These are phyloP conservation scores for Lithosia quadra DNA, from an alignment of 2,888 invertebrate species.

Conservation along the genomic window DNA sequence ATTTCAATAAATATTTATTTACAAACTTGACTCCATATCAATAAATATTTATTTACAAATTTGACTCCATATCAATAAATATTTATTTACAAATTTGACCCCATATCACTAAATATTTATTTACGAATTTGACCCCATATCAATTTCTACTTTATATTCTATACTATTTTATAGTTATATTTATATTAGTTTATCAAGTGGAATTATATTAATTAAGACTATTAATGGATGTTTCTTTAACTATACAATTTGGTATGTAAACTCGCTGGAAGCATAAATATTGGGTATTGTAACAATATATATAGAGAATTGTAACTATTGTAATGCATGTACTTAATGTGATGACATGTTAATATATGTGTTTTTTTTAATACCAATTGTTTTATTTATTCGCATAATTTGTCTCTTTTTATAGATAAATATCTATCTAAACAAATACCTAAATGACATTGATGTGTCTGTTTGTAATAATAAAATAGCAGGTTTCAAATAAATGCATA, in stretches of 20 bases:
- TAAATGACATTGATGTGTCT: too few relatives aligned
- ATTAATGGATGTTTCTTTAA: conserved; percentile 40
- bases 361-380: conserved; percentile 40
- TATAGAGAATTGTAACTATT: conserved; percentile 51
- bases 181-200: conserved; percentile 38
- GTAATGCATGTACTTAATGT: conserved; percentile 66
- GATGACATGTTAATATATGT: conserved; percentile 68
- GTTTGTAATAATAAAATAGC: too few relatives aligned
- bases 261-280: conserved; percentile 45
- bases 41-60: too few relatives aligned
- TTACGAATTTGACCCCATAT: conserved; percentile 44
- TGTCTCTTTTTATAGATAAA: too few relatives aligned
- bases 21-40: too few relatives aligned
- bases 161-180: conserved; percentile 32
- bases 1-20: too few relatives aligned
- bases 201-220: conserved; percentile 47
- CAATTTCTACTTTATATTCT: conserved; percentile 44
- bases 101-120: conserved; percentile 22
- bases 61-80: not conserved
- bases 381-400: conserved; percentile 29
- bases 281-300: conserved; percentile 39
- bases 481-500: too few relatives aligned
- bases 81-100: conserved; percentile 13
- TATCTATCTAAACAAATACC: too few relatives aligned
- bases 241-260: conserved; percentile 27